Evolutionary conservation across 2,888 invertebrate species (phyloP).

Genomic region (Palloptera scutellata): DNA sequence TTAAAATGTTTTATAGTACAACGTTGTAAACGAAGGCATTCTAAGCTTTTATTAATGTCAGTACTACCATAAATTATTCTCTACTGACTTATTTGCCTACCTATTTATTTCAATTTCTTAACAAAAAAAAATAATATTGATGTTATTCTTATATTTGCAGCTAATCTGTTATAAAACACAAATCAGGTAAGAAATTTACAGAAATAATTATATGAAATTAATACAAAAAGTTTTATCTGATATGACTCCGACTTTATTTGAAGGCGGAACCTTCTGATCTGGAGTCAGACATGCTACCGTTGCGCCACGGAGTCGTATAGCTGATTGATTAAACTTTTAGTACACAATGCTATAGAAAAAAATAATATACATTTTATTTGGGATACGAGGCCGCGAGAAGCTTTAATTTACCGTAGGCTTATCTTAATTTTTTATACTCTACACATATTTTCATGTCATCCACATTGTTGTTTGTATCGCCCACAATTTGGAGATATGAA

Average conservation of each 20-base stretch:
- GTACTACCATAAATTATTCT: too few relatives aligned
- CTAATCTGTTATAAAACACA: too few relatives aligned
- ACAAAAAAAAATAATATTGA: neutral
- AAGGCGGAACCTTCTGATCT: constrained; percentile 62
- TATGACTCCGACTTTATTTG: constrained; percentile 60
- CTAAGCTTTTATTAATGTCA: neutral
- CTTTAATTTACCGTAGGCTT: too few relatives aligned
- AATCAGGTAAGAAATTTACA: constrained; percentile 1
- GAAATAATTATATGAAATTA: neutral
- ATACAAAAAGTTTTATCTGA: constrained; percentile 17
- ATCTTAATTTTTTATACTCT: too few relatives aligned
- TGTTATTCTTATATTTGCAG: too few relatives aligned
- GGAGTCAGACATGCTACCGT: constrained; percentile 62
- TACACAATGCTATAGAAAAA: too few relatives aligned
- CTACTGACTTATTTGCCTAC: neutral
- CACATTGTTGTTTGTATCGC: too few relatives aligned
- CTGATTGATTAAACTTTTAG: too few relatives aligned
- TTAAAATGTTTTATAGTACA: constrained; percentile 54
- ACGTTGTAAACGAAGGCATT: constrained; percentile 16
- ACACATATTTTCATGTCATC: too few relatives aligned
- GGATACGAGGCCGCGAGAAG: too few relatives aligned
- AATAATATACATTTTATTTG: too few relatives aligned
- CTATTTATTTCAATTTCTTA: neutral
- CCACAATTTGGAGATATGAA: too few relatives aligned
- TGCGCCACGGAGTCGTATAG: constrained; percentile 57